These are phyloP conservation scores for Microctenopoma steveboyesi DNA, from an alignment of 2,797 vertebrate species.

Conservation along the genomic window DNA sequence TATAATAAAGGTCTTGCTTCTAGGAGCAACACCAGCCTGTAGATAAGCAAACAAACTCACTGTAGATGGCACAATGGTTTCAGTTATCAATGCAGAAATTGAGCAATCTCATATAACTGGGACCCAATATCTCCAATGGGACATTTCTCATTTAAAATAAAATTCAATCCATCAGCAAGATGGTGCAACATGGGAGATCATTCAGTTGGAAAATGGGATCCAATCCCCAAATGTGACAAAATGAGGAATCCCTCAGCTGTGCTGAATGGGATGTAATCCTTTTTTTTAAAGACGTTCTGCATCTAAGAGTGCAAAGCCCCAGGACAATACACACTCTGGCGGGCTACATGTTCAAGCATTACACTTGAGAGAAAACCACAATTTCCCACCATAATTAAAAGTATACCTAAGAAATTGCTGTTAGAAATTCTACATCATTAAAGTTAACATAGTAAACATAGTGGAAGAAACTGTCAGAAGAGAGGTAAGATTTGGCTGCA, in stretches of 20 bases:
- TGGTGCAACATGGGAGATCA: slow-evolving; percentile 48
- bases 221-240: slow-evolving; percentile 55
- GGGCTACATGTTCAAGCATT: slow-evolving; percentile 25
- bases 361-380: slow-evolving; percentile 4
- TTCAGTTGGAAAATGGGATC: slow-evolving; percentile 54
- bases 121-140: slow-evolving; percentile 28
- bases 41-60: background rate
- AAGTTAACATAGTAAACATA: slow-evolving; percentile 12
- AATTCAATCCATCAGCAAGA: slow-evolving; percentile 46
- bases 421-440: slow-evolving; percentile 11
- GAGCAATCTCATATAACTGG: slow-evolving; percentile 8
- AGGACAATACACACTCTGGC: slow-evolving; percentile 15
- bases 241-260: slow-evolving; percentile 36
- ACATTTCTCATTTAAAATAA: slow-evolving; percentile 47
- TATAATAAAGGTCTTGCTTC: slow-evolving; percentile 8
- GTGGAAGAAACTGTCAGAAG: background rate
- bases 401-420: background rate
- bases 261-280: slow-evolving; percentile 18
- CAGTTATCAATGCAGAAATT: slow-evolving; percentile 16
- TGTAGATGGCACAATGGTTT: slow-evolving; percentile 8
- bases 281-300: background rate
- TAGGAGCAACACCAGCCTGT: background rate
- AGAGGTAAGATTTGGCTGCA: background rate
- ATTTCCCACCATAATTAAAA: slow-evolving; percentile 21
- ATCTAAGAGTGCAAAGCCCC: slow-evolving; percentile 41